phyloP scores from a whole-genome alignment of 2,797 vertebrate species.

The Alectoris magna region DNA sequence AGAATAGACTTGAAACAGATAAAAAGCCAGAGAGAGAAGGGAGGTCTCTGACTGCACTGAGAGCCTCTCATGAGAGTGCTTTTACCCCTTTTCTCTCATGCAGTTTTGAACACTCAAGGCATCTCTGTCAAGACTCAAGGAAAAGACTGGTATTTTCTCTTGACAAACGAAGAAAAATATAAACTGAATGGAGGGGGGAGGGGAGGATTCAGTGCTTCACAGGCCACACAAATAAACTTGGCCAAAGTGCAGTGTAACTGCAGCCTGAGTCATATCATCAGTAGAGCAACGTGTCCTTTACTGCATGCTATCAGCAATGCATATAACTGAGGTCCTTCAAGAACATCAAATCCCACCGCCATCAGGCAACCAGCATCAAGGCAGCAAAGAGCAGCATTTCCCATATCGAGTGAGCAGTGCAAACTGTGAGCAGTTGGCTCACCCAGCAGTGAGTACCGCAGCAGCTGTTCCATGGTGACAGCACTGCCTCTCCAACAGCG shows the following conservation, averaged over 20 bases:
- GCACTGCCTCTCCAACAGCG: neutral
- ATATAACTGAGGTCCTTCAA: neutral
- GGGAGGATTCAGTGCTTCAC: neutral
- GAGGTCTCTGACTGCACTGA: neutral
- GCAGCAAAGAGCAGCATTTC: neutral
- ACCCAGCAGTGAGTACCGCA: neutral
- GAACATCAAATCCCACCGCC: neutral
- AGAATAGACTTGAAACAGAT: neutral
- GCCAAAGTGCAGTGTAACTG: neutral
- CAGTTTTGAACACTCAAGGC: neutral
- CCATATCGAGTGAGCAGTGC: neutral
- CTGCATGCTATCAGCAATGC: neutral
- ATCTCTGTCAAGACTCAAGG: neutral
- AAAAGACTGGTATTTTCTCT: neutral
- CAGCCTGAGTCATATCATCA: neutral
- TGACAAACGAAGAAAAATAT: neutral
- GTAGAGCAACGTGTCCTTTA: neutral
- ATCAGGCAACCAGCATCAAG: neutral
- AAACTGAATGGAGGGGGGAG: neutral
- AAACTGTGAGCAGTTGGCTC: neutral
- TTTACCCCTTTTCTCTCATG: neutral
- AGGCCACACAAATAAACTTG: neutral
- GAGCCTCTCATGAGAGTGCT: neutral
- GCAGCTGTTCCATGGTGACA: conserved; percentile 16
- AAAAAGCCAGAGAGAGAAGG: neutral